These are phyloP conservation scores for Caenorhabditis uteleia DNA, from an alignment of 2,888 invertebrate species.

Conservation along the genomic window DNA sequence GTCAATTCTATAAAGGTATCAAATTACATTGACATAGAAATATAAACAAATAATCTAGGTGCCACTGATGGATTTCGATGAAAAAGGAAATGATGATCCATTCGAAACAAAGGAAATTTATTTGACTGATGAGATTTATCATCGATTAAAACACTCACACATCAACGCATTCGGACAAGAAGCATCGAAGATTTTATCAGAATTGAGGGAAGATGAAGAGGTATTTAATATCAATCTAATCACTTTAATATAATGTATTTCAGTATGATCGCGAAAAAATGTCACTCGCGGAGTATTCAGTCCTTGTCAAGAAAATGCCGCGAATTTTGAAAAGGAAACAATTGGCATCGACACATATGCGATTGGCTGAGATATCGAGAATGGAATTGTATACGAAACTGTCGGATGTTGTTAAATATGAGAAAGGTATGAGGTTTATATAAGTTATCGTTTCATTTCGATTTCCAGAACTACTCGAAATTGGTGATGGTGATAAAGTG, in stretches of 20 bases:
- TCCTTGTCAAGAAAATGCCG: slow-evolving; percentile 54
- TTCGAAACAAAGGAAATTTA: slow-evolving; percentile 47
- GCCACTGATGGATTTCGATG: slow-evolving; percentile 31
- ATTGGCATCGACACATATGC: slow-evolving; percentile 41
- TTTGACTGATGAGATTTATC: slow-evolving; percentile 55
- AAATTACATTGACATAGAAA: too few relatives aligned
- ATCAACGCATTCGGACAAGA: slow-evolving; percentile 49
- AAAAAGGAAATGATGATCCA: slow-evolving; percentile 36
- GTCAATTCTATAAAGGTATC: slow-evolving; percentile 54
- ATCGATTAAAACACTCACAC: slow-evolving; percentile 53
- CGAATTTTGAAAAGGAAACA: slow-evolving; percentile 48
- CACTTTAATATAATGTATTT: too few relatives aligned
- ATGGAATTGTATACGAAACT: slow-evolving; percentile 36
- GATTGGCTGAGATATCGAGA: slow-evolving; percentile 47
- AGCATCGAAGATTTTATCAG: slow-evolving; percentile 49
- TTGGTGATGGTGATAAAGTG: slow-evolving; percentile 87
- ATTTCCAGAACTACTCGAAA: slow-evolving; percentile 81
- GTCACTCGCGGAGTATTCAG: slow-evolving; percentile 53
- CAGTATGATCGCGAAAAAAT: slow-evolving; percentile 46
- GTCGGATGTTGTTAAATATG: slow-evolving; percentile 30
- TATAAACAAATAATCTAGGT: too few relatives aligned
- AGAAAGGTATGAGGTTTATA: slow-evolving; percentile 10
- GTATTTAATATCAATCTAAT: slow-evolving; percentile 26
- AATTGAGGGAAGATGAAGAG: slow-evolving; percentile 54
- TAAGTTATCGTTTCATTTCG: not conserved